These are phyloP conservation scores for Caenorhabditis japonica DNA, from an alignment of 2,888 invertebrate species.

Conservation along the genomic window DNA sequence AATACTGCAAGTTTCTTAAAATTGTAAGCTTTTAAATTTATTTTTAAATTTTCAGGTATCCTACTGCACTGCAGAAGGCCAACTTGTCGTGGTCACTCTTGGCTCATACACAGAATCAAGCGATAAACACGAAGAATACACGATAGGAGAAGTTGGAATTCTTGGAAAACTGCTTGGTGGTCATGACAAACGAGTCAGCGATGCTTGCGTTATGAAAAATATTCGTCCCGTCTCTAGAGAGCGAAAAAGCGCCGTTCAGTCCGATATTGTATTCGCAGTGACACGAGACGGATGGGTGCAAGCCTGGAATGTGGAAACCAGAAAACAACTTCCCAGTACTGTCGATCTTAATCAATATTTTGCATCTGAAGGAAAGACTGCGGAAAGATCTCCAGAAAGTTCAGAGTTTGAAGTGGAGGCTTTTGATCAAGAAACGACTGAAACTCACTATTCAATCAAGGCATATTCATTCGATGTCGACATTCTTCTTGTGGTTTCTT, in stretches of 20 bases:
- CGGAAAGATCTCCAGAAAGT: background rate
- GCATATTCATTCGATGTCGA: slow-evolving; percentile 33
- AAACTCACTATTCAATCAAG: slow-evolving; percentile 27
- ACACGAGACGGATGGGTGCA: slow-evolving; percentile 54
- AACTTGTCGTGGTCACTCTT: slow-evolving; percentile 57
- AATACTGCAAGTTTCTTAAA: slow-evolving; percentile 38
- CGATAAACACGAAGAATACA: slow-evolving; percentile 42
- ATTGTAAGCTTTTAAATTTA: background rate
- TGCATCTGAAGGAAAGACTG: slow-evolving; percentile 1
- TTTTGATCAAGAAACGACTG: background rate
- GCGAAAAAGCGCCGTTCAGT: background rate
- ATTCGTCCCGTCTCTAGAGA: slow-evolving; percentile 4
- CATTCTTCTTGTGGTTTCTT: slow-evolving; percentile 29
- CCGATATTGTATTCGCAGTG: slow-evolving; percentile 46
- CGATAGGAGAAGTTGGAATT: slow-evolving; percentile 32
- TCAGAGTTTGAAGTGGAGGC: background rate
- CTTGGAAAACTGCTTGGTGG: slow-evolving; percentile 27
- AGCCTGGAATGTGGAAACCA: slow-evolving; percentile 52
- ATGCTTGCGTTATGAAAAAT: slow-evolving; percentile 39
- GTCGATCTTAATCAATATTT: slow-evolving; percentile 31
- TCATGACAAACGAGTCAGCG: slow-evolving; percentile 24
- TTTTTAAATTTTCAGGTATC: slow-evolving; percentile 30
- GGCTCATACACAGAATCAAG: slow-evolving; percentile 21
- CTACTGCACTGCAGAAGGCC: slow-evolving; percentile 62
- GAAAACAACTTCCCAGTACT: slow-evolving; percentile 18